A percentile compares a stretch with the other conserved stretches of the same genome.
Evolutionary conservation across 2,888 invertebrate genomes (phyloP).

Genomic region (Cheilosia grossa): DNA sequence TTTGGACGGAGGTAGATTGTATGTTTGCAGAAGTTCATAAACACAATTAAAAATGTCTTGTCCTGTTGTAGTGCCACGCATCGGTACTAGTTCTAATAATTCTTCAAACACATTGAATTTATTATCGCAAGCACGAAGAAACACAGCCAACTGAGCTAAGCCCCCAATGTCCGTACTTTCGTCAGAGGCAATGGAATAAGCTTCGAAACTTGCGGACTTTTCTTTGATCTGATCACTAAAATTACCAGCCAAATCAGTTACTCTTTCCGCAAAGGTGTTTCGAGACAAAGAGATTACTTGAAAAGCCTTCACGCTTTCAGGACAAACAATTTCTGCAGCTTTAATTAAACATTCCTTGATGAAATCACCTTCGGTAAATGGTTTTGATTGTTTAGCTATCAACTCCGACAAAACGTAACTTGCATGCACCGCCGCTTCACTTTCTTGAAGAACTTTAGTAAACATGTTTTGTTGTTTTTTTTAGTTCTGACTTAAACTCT

Average conservation of each 20-base stretch:
- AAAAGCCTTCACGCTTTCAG: slow-evolving; percentile 69
- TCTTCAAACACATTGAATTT: slow-evolving; percentile 68
- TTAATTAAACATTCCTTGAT: slow-evolving; percentile 73
- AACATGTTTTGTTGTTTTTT: slow-evolving; percentile 74
- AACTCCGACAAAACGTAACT: slow-evolving; percentile 72
- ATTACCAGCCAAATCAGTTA: slow-evolving; percentile 44
- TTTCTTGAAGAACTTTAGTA: slow-evolving; percentile 71
- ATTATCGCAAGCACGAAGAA: slow-evolving; percentile 66
- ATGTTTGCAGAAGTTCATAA: slow-evolving; percentile 75
- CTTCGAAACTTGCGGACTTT: slow-evolving; percentile 68
- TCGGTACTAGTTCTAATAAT: slow-evolving; percentile 67
- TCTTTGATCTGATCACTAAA: slow-evolving; percentile 62
- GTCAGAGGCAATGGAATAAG: slow-evolving; percentile 70
- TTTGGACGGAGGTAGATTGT: slow-evolving; percentile 74
- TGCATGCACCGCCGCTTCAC: slow-evolving; percentile 68
- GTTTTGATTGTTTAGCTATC: slow-evolving; percentile 73
- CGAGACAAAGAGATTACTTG: slow-evolving; percentile 72
- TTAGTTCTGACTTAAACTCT: slow-evolving; percentile 69
- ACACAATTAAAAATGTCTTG: slow-evolving; percentile 75
- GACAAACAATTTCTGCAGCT: slow-evolving; percentile 75
- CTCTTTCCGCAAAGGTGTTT: slow-evolving; percentile 65
- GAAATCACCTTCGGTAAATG: slow-evolving; percentile 74
- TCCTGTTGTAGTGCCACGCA: slow-evolving; percentile 72
- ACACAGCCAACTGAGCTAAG: slow-evolving; percentile 52
- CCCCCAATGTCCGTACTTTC: slow-evolving; percentile 66